phyloP scores from a whole-genome alignment of 2,113 vertebrate genomes.

The Hyperopisus bebe region DNA sequence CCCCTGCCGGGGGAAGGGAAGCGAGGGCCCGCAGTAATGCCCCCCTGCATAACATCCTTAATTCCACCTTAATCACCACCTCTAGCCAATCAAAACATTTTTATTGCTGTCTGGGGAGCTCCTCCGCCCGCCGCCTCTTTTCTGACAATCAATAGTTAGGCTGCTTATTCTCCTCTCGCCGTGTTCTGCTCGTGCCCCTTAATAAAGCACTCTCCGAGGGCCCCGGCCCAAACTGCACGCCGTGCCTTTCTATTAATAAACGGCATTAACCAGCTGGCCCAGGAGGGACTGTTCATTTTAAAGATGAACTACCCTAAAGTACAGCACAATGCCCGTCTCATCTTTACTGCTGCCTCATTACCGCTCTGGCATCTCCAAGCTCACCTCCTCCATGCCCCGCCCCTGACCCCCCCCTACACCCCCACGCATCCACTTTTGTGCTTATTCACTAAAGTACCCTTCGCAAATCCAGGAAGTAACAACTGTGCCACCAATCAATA shows the following conservation, averaged over 20 bases:
- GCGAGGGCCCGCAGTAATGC: constrained; percentile 22
- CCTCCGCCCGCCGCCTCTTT: constrained; percentile 18
- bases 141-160: constrained; percentile 43
- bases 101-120: constrained; percentile 37
- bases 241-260: constrained; percentile 75
- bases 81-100: constrained; percentile 40
- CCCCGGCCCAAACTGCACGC: constrained; percentile 57
- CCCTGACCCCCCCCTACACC: not conserved
- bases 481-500: constrained; percentile 45
- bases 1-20: not conserved
- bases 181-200: constrained; percentile 46
- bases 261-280: constrained; percentile 71
- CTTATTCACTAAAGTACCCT: not conserved
- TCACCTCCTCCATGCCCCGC: constrained; percentile 47
- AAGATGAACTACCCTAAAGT: constrained; percentile 74
- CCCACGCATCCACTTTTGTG: not conserved
- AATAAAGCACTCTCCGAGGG: constrained; percentile 68
- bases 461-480: not conserved
- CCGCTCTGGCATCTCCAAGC: constrained; percentile 51
- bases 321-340: constrained; percentile 64
- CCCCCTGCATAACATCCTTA: constrained; percentile 24
- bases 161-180: constrained; percentile 27
- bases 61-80: constrained; percentile 41
- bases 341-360: constrained; percentile 69
- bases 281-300: constrained; percentile 70